These are phyloP conservation scores for Amphipyra tragopoginis DNA, from an alignment of 2,888 invertebrate genomes.

Conservation along the genomic window DNA sequence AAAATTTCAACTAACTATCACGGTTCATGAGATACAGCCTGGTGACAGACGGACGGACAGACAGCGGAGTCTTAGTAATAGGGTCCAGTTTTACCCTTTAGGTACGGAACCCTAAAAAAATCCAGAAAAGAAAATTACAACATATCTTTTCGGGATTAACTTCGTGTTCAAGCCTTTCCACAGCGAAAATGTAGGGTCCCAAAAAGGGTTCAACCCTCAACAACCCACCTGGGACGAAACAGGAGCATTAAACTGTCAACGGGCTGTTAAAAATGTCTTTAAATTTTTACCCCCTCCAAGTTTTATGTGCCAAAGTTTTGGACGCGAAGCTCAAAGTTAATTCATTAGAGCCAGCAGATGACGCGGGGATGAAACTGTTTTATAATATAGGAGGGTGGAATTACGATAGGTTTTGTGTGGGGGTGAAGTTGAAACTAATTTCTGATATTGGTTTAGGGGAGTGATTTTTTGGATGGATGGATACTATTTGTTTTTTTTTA, in stretches of 20 bases:
- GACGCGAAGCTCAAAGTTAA: constrained; percentile 48
- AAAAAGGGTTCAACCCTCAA: constrained; percentile 11
- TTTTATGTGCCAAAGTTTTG: constrained; percentile 45
- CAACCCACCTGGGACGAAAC: constrained; percentile 19
- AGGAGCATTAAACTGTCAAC: constrained; percentile 31
- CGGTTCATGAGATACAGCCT: too few relatives aligned
- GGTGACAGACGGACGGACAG: too few relatives aligned
- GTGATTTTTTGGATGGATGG: too few relatives aligned
- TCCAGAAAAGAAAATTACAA: neutral
- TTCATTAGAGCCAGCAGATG: constrained; percentile 58
- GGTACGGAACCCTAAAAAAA: neutral
- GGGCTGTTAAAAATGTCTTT: constrained; percentile 43
- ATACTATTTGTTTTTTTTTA: too few relatives aligned
- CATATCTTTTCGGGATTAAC: neutral
- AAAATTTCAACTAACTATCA: too few relatives aligned
- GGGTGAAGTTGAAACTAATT: neutral
- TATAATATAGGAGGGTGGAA: constrained; percentile 22
- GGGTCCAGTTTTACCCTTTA: too few relatives aligned
- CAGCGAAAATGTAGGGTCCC: neutral
- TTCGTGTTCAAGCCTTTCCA: neutral
- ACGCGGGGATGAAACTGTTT: constrained; percentile 34
- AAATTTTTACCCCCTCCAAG: constrained; percentile 44
- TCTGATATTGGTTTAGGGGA: neutral
- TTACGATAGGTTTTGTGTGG: constrained; percentile 27
- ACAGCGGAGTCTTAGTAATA: too few relatives aligned